Conservation (phyloP, 2,113 vertebrate genomes). For the Eonycteris spelaea region DNA sequence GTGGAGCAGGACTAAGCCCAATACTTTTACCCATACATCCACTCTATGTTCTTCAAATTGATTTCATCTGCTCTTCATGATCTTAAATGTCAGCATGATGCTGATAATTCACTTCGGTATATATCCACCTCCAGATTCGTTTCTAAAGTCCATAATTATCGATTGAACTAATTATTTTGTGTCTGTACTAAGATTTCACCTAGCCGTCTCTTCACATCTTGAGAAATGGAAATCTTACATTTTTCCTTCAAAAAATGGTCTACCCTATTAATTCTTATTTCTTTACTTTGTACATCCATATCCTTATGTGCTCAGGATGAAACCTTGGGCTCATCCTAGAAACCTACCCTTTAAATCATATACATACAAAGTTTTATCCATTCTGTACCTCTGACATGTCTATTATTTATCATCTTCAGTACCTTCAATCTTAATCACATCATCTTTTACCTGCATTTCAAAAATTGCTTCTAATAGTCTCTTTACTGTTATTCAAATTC, state of each 20-base stretch:
- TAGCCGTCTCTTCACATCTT: background rate
- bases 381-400: background rate
- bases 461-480: background rate
- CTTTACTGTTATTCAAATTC: background rate
- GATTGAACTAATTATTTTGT: background rate
- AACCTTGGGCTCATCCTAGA: background rate
- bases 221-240: background rate
- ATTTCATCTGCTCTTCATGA: background rate
- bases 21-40: rapidly evolving
- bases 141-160: background rate
- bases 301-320: background rate
- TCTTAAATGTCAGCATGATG: background rate
- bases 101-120: background rate
- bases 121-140: background rate
- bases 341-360: background rate
- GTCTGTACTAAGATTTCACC: background rate
- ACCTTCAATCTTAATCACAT: background rate
- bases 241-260: background rate
- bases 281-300: background rate
- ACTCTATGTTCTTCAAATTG: background rate
- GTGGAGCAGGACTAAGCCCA: background rate
- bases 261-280: background rate
- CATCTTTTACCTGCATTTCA: background rate
- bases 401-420: background rate
- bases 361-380: background rate